Evolutionary conservation across 2,888 invertebrate species (phyloP).

Genomic region (Bimastos eiseni): DNA sequence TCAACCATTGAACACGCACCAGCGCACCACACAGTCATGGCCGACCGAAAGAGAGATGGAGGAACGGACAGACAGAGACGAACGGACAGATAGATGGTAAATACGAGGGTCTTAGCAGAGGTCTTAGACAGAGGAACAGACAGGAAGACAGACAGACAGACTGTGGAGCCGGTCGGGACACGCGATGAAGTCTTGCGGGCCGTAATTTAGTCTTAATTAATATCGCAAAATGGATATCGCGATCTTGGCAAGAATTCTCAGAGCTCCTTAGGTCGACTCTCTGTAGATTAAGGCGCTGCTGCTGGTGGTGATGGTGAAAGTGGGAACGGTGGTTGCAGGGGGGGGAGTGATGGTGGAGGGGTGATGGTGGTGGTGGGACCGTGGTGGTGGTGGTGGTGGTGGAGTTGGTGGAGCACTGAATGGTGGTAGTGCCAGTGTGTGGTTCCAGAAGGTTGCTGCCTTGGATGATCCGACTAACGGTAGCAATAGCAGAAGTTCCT

Average conservation of each 20-base stretch:
- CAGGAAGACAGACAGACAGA: not conserved
- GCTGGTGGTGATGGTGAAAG: not conserved
- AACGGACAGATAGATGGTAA: not conserved
- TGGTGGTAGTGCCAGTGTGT: not conserved
- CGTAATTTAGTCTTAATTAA: slow-evolving; percentile 22
- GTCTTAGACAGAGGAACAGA: not conserved
- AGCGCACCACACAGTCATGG: not conserved
- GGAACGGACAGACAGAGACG: not conserved
- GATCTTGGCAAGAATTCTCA: slow-evolving; percentile 15
- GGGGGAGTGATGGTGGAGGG: not conserved
- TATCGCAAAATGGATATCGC: slow-evolving; percentile 21
- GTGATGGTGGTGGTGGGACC: not conserved
- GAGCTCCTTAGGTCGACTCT: not conserved
- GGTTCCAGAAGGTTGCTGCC: not conserved
- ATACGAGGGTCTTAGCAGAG: too few species aligned
- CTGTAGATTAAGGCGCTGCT: slow-evolving; percentile 15
- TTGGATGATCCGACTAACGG: not conserved
- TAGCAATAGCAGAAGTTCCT: not conserved
- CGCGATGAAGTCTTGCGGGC: slow-evolving; percentile 1
- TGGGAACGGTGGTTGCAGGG: not conserved
- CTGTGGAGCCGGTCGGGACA: not conserved
- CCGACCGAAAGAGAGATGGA: not conserved
- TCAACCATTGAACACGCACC: slow-evolving; percentile 9
- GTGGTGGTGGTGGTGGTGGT: not conserved
- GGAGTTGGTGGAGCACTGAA: not conserved